Conservation (phyloP, 2,113 vertebrate species). For the Dromaius novaehollandiae region DNA sequence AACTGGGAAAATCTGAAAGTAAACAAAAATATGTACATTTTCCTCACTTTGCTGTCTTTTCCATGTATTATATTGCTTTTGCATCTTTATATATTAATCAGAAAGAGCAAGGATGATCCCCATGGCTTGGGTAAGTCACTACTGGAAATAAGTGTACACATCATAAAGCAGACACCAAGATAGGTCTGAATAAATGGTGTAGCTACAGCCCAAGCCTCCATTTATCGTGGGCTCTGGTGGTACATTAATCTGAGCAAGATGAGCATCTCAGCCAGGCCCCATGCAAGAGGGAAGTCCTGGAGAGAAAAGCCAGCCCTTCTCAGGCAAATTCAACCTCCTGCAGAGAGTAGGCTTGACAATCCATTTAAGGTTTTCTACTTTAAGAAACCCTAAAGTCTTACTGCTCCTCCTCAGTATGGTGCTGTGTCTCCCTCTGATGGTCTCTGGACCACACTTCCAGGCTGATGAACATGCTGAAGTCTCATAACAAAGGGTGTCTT, state of each 20-base stretch:
- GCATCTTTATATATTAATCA: neutral
- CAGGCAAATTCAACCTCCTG: neutral
- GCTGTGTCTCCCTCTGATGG: slow-evolving; percentile 67
- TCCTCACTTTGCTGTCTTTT: neutral
- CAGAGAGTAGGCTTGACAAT: neutral
- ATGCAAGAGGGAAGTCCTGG: neutral
- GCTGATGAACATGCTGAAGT: neutral
- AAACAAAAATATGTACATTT: neutral
- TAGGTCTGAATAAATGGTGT: neutral
- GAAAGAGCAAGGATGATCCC: neutral
- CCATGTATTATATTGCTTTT: neutral
- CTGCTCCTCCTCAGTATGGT: slow-evolving; percentile 1
- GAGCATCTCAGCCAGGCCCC: neutral
- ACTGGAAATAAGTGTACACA: neutral
- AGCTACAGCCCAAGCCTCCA: neutral
- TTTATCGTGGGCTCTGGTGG: neutral
- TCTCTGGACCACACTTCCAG: slow-evolving; percentile 36
- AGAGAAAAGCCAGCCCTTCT: neutral
- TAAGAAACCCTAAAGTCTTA: neutral
- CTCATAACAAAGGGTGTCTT: neutral
- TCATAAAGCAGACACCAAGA: neutral
- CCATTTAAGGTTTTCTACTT: neutral
- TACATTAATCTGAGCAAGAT: neutral
- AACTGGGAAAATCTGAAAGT: neutral
- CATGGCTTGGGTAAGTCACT: neutral